Evolutionary conservation across 2,113 vertebrate genomes (phyloP), one percentile per base, ranked within the genome.

Genomic region (Coreoperca whiteheadi): DNA sequence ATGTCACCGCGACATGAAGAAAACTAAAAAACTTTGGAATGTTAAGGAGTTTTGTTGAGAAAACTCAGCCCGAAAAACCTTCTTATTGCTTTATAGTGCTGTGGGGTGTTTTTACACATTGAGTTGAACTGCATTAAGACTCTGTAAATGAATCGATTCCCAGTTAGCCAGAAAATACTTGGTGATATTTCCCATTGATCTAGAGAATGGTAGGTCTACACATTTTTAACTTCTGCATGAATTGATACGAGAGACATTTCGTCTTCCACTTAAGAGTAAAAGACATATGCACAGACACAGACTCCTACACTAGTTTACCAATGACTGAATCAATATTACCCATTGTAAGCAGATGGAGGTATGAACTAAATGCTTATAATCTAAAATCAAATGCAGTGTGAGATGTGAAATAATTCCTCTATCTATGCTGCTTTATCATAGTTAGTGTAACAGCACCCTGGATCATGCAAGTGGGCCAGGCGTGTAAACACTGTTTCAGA

Each of bases 1-100:
- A 64, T 85, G 86, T 86, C 74, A 70, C 56, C n/a, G 71, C 0
- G n/a, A 82, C 77, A 82, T 21, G 34, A 82, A 51, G 20, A 54
- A 65, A 82, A 73, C 48, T 75, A 23, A 53, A 77, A 82, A 84
- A 77, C 39, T 60, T 61, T 53, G 15, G 25, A 81, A 63, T 50
- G 46, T 28, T 63, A 64, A 87, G 56, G 43, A 63, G 28, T 68
- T 83, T 64, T 80, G 72, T 77, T 67, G 54, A 67, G 69, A 66
- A 70, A 66, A 73, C 23, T 59, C 2, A 0, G 64, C 23, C 6
- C 0, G 0, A 61, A 81, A 80, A 80, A 30, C 60, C 75, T 25
- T 59, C 9, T 57, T n/a, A 60, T 81, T 77, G 56, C 61, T 81
- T 41, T 32, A 41, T 25, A n/a, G 20, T 21, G 11, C 23, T 18